Percentiles rank a stretch among this genome's conserved stretches.
phyloP scores from a whole-genome alignment of 2,113 vertebrate genomes.

The Butorides virescens region DNA sequence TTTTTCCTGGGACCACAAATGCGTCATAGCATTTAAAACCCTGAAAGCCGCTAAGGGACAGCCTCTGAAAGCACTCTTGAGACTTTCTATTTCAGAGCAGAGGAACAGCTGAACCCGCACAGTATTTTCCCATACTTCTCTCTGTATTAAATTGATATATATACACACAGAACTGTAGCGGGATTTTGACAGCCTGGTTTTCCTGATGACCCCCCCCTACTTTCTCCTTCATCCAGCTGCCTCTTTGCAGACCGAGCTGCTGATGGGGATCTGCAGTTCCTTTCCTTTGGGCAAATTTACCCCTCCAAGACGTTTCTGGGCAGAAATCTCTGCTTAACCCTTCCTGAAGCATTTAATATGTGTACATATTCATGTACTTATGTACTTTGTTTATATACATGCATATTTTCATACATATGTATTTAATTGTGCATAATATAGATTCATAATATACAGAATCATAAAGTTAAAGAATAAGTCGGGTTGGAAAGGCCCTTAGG shows the following conservation, averaged over 20 bases:
- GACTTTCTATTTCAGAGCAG: background rate
- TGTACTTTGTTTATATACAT: background rate
- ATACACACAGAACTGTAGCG: fast-evolving
- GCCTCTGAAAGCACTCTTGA: background rate
- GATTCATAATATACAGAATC: background rate
- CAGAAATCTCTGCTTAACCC: background rate
- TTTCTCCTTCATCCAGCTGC: background rate
- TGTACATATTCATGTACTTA: background rate
- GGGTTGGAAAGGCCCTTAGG: background rate
- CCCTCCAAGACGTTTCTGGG: background rate
- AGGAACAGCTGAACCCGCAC: background rate
- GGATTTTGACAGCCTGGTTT: background rate
- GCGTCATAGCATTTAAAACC: background rate
- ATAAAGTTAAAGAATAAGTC: background rate
- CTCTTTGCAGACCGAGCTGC: background rate
- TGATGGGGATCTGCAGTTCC: background rate
- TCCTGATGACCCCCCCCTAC: background rate
- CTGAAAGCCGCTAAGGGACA: background rate
- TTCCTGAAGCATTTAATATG: background rate
- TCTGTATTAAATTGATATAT: background rate
- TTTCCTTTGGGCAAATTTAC: background rate
- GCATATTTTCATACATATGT: background rate
- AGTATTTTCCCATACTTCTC: background rate
- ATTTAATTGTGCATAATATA: background rate
- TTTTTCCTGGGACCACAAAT: background rate